Percentiles rank a stretch among this genome's conserved stretches.
Evolutionary conservation across 2,888 invertebrate species (phyloP).

Genomic region (Hedychridium roseum): DNA sequence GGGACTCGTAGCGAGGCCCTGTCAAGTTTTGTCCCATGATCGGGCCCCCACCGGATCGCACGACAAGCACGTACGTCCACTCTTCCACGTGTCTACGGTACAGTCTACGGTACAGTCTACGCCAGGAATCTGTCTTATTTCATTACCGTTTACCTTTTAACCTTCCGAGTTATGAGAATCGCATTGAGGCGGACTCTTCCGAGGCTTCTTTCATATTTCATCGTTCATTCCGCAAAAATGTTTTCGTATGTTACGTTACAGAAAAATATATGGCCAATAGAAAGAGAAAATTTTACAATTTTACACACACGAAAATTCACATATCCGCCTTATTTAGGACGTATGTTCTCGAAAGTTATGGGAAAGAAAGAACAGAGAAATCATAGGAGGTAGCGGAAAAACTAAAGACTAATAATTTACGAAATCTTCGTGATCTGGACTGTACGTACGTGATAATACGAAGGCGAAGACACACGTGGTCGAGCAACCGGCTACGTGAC

Average conservation of each 20-base stretch:
- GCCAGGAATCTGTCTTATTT: constrained; percentile 13
- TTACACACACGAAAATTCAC: not conserved
- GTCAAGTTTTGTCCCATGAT: constrained; percentile 48
- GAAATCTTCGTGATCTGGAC: constrained; percentile 23
- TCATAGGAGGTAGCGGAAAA: not conserved
- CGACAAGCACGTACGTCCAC: constrained; percentile 22
- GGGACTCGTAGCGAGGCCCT: constrained; percentile 43
- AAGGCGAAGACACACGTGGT: constrained; percentile 32
- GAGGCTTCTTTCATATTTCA: not conserved
- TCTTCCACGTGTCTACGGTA: constrained; percentile 24
- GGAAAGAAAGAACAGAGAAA: not conserved
- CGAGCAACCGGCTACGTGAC: constrained; percentile 48
- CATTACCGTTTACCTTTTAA: not conserved
- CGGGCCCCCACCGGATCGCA: constrained; percentile 18
- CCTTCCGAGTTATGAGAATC: not conserved
- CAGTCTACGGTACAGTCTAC: constrained; percentile 37
- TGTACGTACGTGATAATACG: constrained; percentile 39
- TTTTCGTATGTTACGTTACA: too few species aligned
- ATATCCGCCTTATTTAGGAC: not conserved
- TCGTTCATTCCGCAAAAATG: too few species aligned
- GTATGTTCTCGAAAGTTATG: not conserved
- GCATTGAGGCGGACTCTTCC: not conserved
- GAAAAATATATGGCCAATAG: too few species aligned
- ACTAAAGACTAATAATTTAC: not conserved
- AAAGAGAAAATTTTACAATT: not conserved